Conservation (phyloP, 2,113 vertebrate species). For the Myiopsitta monachus region DNA sequence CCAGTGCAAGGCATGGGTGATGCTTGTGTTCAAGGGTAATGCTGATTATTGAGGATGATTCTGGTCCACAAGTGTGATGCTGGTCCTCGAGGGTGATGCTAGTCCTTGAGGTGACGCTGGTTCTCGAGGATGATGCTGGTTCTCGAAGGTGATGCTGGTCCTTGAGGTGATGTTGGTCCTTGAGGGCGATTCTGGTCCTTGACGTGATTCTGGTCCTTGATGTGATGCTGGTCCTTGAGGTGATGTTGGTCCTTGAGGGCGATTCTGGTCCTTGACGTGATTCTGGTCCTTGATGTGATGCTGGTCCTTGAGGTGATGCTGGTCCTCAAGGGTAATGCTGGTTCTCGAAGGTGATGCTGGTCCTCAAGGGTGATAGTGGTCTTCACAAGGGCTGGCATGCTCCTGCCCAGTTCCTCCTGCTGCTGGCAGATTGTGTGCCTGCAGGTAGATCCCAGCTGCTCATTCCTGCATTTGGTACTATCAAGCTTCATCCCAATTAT, state of each 20-base stretch:
- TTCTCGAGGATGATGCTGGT: not conserved
- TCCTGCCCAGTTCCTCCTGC: not conserved
- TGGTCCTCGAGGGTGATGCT: not conserved
- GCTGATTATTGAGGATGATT: not conserved
- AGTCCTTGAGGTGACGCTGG: too few species aligned
- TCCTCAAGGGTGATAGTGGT: not conserved
- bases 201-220: too few species aligned
- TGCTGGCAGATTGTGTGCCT: not conserved
- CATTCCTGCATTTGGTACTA: not conserved
- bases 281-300: not conserved
- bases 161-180: too few species aligned
- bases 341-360: not conserved
- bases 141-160: too few species aligned
- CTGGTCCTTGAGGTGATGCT: not conserved
- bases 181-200: too few species aligned
- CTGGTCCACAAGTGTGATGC: not conserved
- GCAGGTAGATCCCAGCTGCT: not conserved
- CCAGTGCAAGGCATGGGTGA: accelerated
- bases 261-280: too few species aligned
- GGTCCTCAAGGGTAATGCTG: not conserved
- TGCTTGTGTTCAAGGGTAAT: accelerated
- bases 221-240: too few species aligned
- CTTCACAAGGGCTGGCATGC: not conserved
- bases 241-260: too few species aligned
- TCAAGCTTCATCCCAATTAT: accelerated